phyloP scores from a whole-genome alignment of 2,797 vertebrate species.

The Ctenosaura bakeri region DNA sequence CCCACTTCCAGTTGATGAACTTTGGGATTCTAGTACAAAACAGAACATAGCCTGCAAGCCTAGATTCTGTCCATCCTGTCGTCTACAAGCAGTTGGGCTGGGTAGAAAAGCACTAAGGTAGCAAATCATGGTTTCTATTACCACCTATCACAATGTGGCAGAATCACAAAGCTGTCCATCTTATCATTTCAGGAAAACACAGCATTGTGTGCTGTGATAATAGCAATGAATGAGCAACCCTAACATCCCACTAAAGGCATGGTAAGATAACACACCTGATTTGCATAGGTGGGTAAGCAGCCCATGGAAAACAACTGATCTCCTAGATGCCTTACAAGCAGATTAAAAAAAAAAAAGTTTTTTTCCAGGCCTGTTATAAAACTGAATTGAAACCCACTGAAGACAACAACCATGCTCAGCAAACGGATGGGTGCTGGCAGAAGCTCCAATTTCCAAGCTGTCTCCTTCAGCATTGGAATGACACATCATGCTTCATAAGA shows the following conservation, averaged over 20 bases:
- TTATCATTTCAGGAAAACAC: neutral
- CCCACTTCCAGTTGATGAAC: neutral
- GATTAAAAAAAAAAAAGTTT: neutral
- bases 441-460: conserved; percentile 63
- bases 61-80: neutral
- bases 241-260: neutral
- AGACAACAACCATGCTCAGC: conserved; percentile 27
- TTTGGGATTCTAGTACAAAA: neutral
- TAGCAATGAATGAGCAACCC: neutral
- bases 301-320: conserved; percentile 5
- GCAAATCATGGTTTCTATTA: neutral
- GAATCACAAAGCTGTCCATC: neutral
- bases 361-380: conserved; percentile 40
- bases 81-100: neutral
- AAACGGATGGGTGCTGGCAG: conserved; percentile 16
- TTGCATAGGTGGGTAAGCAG: neutral
- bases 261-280: neutral
- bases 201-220: neutral
- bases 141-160: neutral
- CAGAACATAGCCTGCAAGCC: neutral
- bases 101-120: neutral
- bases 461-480: conserved; percentile 65
- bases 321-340: neutral
- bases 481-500: conserved; percentile 61
- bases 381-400: neutral